phyloP scores from a whole-genome alignment of 2,113 vertebrate species.

The Camelus dromedarius region DNA sequence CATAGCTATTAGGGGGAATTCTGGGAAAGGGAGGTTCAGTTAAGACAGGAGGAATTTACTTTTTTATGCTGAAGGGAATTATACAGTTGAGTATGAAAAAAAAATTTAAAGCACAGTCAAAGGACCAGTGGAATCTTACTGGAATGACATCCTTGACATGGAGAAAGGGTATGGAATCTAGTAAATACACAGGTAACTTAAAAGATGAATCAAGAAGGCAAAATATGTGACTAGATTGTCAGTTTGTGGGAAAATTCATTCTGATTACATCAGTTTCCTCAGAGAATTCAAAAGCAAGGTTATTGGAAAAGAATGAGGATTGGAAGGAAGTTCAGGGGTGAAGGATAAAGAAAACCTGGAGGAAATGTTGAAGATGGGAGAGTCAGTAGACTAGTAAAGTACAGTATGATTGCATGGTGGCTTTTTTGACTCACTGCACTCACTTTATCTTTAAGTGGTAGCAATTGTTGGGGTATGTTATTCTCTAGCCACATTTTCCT shows the following conservation, averaged over 20 bases:
- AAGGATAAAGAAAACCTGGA: not conserved
- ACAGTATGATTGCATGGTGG: not conserved
- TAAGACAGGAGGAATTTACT: not conserved
- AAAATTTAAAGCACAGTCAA: not conserved
- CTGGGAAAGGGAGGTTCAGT: not conserved
- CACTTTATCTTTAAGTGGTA: not conserved
- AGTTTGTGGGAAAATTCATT: not conserved
- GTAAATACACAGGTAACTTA: not conserved
- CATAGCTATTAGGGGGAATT: not conserved
- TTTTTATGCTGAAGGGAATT: not conserved
- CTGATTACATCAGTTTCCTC: not conserved
- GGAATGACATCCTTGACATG: not conserved
- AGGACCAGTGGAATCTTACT: not conserved
- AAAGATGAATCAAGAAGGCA: not conserved
- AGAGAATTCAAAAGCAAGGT: not conserved
- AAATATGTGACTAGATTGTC: not conserved
- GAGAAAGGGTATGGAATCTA: not conserved
- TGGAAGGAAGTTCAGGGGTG: not conserved
- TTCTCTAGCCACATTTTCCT: not conserved
- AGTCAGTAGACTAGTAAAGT: not conserved
- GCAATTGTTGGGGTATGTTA: not conserved
- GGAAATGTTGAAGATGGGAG: not conserved
- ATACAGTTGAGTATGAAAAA: not conserved
- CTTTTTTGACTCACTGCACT: not conserved
- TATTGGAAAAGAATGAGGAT: not conserved